phyloP scores from a whole-genome alignment of 2,888 invertebrate genomes.

The Temnothorax ravouxi region DNA sequence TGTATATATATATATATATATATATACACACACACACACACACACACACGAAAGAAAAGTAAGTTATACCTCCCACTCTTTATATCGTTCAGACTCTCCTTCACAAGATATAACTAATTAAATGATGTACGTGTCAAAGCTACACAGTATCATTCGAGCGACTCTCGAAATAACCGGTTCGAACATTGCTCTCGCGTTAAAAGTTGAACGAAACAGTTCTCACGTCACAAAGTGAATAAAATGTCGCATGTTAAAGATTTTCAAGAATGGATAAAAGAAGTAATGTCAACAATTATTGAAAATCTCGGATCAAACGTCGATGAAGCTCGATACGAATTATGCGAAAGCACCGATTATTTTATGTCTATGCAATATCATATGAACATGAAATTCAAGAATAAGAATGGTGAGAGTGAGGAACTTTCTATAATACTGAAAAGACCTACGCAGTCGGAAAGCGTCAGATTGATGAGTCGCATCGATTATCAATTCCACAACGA shows the following conservation, averaged over 20 bases:
- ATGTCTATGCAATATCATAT: conserved; percentile 72
- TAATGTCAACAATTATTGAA: conserved; percentile 62
- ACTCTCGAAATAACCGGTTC: background rate
- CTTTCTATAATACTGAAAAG: conserved; percentile 72
- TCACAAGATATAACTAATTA: background rate
- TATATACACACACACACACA: background rate
- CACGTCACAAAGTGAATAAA: background rate
- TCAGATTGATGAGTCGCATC: accelerated
- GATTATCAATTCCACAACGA: conserved; percentile 80
- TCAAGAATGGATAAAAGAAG: conserved; percentile 43
- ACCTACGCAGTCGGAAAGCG: accelerated
- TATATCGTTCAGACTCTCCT: background rate
- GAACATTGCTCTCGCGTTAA: background rate
- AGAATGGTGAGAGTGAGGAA: background rate
- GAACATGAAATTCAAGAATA: conserved; percentile 59
- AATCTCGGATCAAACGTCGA: conserved; percentile 54
- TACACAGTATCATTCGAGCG: background rate
- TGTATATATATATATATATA: too few relatives aligned
- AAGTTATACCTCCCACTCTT: background rate
- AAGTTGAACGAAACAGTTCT: background rate
- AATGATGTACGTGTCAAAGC: background rate
- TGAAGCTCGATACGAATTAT: conserved; percentile 62
- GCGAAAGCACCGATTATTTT: conserved; percentile 63
- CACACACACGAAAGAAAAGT: background rate
- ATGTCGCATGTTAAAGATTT: background rate